A percentile compares a stretch with the other conserved stretches of the same genome.
These are phyloP conservation scores for Spongia lamella DNA, from an alignment of 37 sponge, comb jelly and placozoan genomes.

Conservation along the genomic window DNA sequence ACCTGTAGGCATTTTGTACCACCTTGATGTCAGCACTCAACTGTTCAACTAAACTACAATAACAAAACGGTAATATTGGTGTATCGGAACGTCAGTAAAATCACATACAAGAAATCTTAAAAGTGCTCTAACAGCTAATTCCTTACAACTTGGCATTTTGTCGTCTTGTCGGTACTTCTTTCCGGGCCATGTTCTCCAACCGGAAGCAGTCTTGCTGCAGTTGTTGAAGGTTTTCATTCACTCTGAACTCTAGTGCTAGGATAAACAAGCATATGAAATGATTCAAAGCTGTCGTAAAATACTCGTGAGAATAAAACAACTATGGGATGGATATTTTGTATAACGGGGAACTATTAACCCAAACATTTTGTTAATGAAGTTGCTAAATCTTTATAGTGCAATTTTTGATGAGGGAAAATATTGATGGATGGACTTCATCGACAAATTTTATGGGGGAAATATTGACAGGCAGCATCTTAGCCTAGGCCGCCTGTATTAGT, in stretches of 20 bases:
- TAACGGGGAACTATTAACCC: too few species aligned
- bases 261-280: too few species aligned
- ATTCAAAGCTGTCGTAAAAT: too few species aligned
- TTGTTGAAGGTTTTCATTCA: conserved; percentile 64
- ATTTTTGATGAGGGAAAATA: too few species aligned
- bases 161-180: conserved; percentile 48
- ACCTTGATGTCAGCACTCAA: conserved; percentile 27
- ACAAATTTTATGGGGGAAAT: too few species aligned
- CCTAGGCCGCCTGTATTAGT: too few species aligned
- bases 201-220: conserved; percentile 57
- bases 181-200: conserved; percentile 54
- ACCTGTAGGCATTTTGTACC: conserved; percentile 28
- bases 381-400: too few species aligned
- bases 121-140: not conserved
- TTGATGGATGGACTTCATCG: too few species aligned
- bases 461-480: too few species aligned
- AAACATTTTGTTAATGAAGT: too few species aligned
- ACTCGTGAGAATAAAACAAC: too few species aligned
- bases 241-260: conserved; percentile 34
- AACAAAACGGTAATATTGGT: not conserved
- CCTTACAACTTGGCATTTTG: conserved; percentile 55
- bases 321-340: too few species aligned
- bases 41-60: conserved; percentile 49
- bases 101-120: not conserved
- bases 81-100: not conserved